A percentile compares a stretch with the other conserved stretches of the same genome.
Evolutionary conservation across 2,797 vertebrate genomes (phyloP).

Genomic region (Enteromius treurensis): DNA sequence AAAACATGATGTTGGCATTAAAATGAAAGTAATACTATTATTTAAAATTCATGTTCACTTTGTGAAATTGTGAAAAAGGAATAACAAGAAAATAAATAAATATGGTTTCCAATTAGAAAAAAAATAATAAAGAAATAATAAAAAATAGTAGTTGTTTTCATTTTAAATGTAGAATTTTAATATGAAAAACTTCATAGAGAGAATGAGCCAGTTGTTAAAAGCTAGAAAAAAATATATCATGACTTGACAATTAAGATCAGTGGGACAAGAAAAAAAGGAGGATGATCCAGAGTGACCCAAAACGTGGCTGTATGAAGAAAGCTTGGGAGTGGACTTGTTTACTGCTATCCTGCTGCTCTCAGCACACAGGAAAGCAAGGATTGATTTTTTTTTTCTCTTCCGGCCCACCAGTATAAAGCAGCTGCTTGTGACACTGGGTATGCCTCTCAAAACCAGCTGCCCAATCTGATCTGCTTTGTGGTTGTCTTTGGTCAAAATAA

Average conservation of each 20-base stretch:
- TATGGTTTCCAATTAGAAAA: not conserved
- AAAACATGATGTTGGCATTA: not conserved
- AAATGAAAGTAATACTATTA: not conserved
- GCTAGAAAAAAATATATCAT: constrained; percentile 56
- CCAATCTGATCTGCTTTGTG: constrained; percentile 11
- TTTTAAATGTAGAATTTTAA: not conserved
- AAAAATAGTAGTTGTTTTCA: not conserved
- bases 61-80: not conserved
- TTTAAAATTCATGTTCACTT: not conserved
- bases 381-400: constrained; percentile 70
- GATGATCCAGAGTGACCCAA: constrained; percentile 35
- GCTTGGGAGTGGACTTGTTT: constrained; percentile 48
- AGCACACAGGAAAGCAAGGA: constrained; percentile 67
- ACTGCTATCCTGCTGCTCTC: constrained; percentile 68
- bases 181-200: not conserved
- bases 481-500: constrained; percentile 19
- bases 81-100: not conserved
- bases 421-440: constrained; percentile 26
- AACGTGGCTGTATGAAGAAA: constrained; percentile 58
- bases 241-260: constrained; percentile 67
- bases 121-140: not conserved
- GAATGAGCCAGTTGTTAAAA: constrained; percentile 12
- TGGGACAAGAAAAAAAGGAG: constrained; percentile 18
- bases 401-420: constrained; percentile 19
- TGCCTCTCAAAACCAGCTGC: constrained; percentile 11